phyloP scores from a whole-genome alignment of 2,888 invertebrate genomes.

The Eupithecia inturbata region DNA sequence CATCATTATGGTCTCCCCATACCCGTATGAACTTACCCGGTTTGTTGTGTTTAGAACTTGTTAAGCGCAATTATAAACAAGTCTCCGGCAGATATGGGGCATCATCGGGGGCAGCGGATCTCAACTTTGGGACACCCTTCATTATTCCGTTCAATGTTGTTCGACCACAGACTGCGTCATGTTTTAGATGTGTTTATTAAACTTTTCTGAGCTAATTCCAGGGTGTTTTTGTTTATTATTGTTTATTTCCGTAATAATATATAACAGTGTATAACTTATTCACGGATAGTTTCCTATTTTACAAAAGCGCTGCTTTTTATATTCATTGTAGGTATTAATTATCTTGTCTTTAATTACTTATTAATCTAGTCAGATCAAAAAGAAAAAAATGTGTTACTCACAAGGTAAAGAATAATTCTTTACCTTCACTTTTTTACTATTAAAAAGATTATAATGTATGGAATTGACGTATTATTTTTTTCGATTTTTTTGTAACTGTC shows the following conservation, averaged over 20 bases:
- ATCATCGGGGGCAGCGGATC: constrained; percentile 54
- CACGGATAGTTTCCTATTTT: too few species aligned
- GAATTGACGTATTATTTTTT: too few species aligned
- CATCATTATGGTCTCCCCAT: constrained; percentile 65
- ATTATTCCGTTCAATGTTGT: not conserved
- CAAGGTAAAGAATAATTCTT: too few species aligned
- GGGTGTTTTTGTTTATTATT: not conserved
- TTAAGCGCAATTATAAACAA: constrained; percentile 81
- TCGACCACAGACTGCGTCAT: not conserved
- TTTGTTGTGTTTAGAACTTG: constrained; percentile 69
- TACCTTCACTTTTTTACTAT: too few species aligned
- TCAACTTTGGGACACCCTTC: constrained; percentile 49
- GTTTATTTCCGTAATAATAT: too few species aligned
- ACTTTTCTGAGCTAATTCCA: not conserved
- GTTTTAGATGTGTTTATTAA: not conserved
- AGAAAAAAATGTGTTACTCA: too few species aligned
- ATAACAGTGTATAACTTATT: too few species aligned
- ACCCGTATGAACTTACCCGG: constrained; percentile 65
- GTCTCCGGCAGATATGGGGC: constrained; percentile 70
- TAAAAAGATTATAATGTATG: too few species aligned
- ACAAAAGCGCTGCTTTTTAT: too few species aligned
- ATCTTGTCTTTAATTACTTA: too few species aligned
- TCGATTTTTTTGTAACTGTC: not conserved
- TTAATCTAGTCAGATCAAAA: too few species aligned
- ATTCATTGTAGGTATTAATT: not conserved